Percentiles rank a stretch among this genome's conserved stretches.
Conservation (phyloP, 2,888 invertebrate genomes). For the Automeris io region DNA sequence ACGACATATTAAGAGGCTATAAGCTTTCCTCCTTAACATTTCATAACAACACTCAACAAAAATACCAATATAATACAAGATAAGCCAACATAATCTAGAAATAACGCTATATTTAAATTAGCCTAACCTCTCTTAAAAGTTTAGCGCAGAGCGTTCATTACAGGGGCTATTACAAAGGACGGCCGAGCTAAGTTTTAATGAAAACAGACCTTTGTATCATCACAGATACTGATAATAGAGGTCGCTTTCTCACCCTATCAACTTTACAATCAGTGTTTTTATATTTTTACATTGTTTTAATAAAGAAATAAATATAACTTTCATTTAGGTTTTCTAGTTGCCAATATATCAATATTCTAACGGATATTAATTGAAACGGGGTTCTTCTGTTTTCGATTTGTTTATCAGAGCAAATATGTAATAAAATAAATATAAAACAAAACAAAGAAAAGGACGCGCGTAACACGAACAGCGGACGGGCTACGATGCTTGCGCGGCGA, state of each 20-base stretch:
- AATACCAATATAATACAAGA: constrained; percentile 17
- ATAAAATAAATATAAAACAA: no score
- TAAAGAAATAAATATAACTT: no score
- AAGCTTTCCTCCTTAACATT: constrained; percentile 11
- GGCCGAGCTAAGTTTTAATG: constrained; percentile 52
- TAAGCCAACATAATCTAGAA: constrained; percentile 22
- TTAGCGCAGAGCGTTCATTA: constrained; percentile 34
- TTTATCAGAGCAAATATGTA: no score
- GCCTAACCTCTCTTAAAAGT: constrained; percentile 30
- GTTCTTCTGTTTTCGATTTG: no score
- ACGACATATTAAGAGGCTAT: not conserved
- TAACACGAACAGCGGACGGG: no score
- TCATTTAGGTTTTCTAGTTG: no score
- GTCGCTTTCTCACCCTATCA: constrained; percentile 23
- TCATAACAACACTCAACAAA: constrained; percentile 7
- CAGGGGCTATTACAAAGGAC: constrained; percentile 48
- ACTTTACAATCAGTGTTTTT: no score
- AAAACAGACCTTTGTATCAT: constrained; percentile 38
- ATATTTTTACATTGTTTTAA: no score
- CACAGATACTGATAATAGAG: constrained; percentile 32
- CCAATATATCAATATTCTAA: no score
- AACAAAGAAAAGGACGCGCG: no score
- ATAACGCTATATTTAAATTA: constrained; percentile 36
- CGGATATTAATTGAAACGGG: no score
- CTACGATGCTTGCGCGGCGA: no score